These are phyloP conservation scores for Callithrix jacchus DNA, from an alignment of 2,113 vertebrate species.

Conservation along the genomic window DNA sequence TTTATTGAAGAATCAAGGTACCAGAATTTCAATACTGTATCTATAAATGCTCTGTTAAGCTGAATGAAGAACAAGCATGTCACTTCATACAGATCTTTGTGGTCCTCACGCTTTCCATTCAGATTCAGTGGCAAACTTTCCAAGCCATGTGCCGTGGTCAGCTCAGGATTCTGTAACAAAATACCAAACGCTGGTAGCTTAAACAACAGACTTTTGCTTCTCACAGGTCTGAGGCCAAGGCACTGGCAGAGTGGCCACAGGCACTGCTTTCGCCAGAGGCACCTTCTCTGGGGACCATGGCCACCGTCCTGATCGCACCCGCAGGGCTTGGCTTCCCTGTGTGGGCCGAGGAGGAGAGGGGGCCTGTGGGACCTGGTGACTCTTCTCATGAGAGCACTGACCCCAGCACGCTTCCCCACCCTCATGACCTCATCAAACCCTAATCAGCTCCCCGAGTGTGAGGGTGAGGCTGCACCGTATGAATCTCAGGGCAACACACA, in stretches of 20 bases:
- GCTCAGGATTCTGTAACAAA: neutral
- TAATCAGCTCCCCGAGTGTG: neutral
- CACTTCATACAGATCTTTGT: neutral
- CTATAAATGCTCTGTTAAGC: neutral
- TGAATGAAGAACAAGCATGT: no score
- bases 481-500: no score
- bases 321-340: fast-evolving
- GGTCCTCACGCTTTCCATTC: neutral
- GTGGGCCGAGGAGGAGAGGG: no score
- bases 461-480: neutral
- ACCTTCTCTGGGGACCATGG: no score
- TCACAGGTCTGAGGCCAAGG: neutral
- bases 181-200: no score
- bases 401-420: no score
- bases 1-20: neutral
- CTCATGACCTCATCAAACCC: neutral
- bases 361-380: fast-evolving
- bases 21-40: fast-evolving
- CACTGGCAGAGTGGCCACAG: fast-evolving
- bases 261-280: fast-evolving
- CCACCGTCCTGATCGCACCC: fast-evolving
- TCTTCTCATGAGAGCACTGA: neutral
- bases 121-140: neutral
- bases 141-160: neutral
- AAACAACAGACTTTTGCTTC: fast-evolving